A percentile compares a stretch with the other conserved stretches of the same genome.
Evolutionary conservation across 2,888 invertebrate genomes (phyloP).

Genomic region (Leptothorax acervorum): DNA sequence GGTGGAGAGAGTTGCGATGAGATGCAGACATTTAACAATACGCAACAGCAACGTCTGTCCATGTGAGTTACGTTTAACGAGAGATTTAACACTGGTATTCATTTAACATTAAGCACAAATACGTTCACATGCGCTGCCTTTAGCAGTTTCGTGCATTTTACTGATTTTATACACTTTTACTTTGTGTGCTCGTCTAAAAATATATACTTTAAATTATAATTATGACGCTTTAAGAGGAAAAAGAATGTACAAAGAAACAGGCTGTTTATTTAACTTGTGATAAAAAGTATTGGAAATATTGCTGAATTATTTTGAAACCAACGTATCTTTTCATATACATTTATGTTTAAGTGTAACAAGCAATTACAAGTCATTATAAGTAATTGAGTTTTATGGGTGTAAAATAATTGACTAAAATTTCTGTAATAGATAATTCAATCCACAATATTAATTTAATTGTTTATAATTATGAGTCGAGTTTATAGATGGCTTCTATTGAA

Average conservation of each 20-base stretch:
- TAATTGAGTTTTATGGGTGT: not conserved
- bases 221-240: not conserved
- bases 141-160: not conserved
- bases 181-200: constrained; percentile 2
- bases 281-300: not conserved
- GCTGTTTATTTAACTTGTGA: not conserved
- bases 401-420: not conserved
- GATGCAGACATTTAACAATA: constrained; percentile 92
- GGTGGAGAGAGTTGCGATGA: constrained; percentile 98
- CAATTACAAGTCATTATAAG: not conserved
- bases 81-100: constrained; percentile 37
- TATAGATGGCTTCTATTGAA: not conserved
- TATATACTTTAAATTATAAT: not conserved
- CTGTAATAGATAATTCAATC: not conserved
- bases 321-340: not conserved
- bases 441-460: not conserved
- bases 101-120: not conserved
- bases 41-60: constrained; percentile 91
- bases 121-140: not conserved
- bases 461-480: not conserved
- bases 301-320: not conserved
- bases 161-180: not conserved
- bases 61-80: constrained; percentile 89
- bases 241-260: not conserved
- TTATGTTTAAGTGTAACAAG: not conserved